Percentiles rank a stretch among this genome's conserved stretches.
phyloP scores from a whole-genome alignment of 2,113 vertebrate genomes.

The Danio rerio region GRCz12tu NC_133185.1:32382501-32383000 shows the following conservation, averaged over 20 bases:
- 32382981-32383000: background rate
- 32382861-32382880: conserved; percentile 45
- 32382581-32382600: conserved; percentile 50
- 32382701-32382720: conserved; percentile 63
- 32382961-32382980: background rate
- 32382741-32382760: conserved; percentile 54
- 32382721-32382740: conserved; percentile 57
- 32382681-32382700: conserved; percentile 28
- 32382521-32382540: conserved; percentile 55
- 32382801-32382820: conserved; percentile 64
- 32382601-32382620: conserved; percentile 57
- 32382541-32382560: conserved; percentile 15
- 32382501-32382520: conserved; percentile 39
- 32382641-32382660: conserved; percentile 58
- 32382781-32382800: conserved; percentile 41
- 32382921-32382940: conserved; percentile 40
- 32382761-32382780: conserved; percentile 46
- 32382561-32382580: conserved; percentile 50
- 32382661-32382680: conserved; percentile 35
- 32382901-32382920: too few relatives aligned
- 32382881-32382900: conserved; percentile 54
- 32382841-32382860: conserved; percentile 61
- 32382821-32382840: conserved; percentile 65
- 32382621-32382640: conserved; percentile 41
- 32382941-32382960: background rate